phyloP scores from a whole-genome alignment of 2,113 vertebrate genomes.

The Myotis davidii region DNA sequence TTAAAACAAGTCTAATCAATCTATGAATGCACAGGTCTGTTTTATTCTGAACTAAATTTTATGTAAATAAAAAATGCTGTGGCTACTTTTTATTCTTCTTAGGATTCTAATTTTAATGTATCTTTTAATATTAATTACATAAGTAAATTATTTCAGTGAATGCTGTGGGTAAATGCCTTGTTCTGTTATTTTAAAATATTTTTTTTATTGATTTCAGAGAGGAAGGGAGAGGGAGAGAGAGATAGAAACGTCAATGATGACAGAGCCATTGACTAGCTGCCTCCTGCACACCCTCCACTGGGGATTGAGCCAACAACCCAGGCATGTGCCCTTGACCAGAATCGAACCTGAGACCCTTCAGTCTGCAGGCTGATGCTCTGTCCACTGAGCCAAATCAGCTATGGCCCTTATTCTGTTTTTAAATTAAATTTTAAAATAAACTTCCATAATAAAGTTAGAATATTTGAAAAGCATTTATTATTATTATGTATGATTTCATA shows the following conservation, averaged over 20 bases:
- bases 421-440: conserved; percentile 36
- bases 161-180: background rate
- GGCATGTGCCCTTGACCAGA: too few species aligned
- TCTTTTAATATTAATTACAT: background rate
- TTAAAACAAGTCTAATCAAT: conserved; percentile 29
- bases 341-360: too few species aligned
- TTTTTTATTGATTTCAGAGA: too few species aligned
- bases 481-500: background rate
- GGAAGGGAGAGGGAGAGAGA: too few species aligned
- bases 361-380: too few species aligned
- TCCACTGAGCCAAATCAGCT: too few species aligned
- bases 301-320: too few species aligned
- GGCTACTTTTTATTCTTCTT: background rate
- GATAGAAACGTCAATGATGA: too few species aligned
- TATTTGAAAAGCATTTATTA: background rate
- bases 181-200: background rate
- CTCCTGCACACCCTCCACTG: too few species aligned
- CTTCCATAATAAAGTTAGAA: background rate
- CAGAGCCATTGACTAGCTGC: too few species aligned
- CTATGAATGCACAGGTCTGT: background rate
- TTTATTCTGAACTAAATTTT: conserved; percentile 28
- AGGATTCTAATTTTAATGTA: conserved; percentile 7
- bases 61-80: background rate
- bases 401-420: background rate
- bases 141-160: background rate